A percentile compares a stretch with the other conserved stretches of the same genome.
These are phyloP conservation scores for Mimachlamys varia DNA, from an alignment of 2,888 invertebrate genomes.

Conservation along the genomic window DNA sequence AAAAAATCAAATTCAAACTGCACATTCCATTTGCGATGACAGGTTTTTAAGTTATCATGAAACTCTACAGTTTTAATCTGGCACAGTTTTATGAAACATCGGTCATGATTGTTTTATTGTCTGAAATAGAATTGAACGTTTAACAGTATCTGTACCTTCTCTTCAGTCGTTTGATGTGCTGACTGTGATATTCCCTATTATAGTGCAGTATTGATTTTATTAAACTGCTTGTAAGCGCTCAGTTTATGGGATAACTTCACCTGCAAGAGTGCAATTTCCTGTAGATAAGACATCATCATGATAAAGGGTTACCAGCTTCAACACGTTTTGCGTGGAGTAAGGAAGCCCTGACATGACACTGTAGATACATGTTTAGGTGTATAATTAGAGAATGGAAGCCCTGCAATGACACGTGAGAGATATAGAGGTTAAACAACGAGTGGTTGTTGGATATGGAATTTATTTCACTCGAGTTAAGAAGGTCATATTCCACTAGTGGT, in stretches of 20 bases:
- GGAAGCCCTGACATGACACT: neutral
- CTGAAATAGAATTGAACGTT: no score
- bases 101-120: no score
- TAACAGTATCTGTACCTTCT: neutral
- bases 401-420: neutral
- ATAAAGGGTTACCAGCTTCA: neutral
- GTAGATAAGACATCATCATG: neutral
- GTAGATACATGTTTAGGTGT: neutral
- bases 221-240: neutral
- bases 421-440: no score
- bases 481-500: no score
- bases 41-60: no score
- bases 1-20: no score
- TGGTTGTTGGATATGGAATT: no score
- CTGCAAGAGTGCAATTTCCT: conserved; percentile 27
- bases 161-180: neutral
- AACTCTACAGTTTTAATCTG: no score
- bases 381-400: neutral
- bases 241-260: neutral
- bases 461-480: no score
- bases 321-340: neutral
- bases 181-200: neutral
- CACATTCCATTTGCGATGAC: no score
- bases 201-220: neutral
- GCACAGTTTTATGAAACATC: no score